Evolutionary conservation across 1,140 invertebrate species (phyloP).

Genomic region (Zaprionus camerounensis): DNA sequence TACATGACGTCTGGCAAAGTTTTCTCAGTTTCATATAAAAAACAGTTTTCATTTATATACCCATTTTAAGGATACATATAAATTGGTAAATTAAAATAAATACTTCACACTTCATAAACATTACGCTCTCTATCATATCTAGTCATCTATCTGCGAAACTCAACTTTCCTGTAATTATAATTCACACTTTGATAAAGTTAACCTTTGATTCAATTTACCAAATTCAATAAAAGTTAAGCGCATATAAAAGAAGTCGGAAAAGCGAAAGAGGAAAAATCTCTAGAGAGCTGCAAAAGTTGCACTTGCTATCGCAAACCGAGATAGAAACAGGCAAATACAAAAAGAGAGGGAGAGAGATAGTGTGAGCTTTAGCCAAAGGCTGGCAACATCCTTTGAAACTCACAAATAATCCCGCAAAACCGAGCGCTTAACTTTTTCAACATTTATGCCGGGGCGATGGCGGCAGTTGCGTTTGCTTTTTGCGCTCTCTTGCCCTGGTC

Average conservation of each 20-base stretch:
- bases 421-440: constrained; percentile 76
- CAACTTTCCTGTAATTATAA: constrained; percentile 24
- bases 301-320: constrained; percentile 2
- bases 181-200: constrained; percentile 57
- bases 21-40: too few relatives aligned
- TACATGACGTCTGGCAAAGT: too few relatives aligned
- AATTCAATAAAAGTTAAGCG: constrained; percentile 59
- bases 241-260: constrained; percentile 21
- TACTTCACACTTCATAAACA: too few relatives aligned
- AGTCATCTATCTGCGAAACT: neutral
- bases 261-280: constrained; percentile 29
- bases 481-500: neutral
- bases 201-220: constrained; percentile 72
- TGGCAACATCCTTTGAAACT: constrained; percentile 75
- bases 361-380: constrained; percentile 43
- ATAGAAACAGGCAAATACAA: neutral
- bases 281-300: constrained; percentile 36
- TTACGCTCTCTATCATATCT: too few relatives aligned
- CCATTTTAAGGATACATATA: too few relatives aligned
- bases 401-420: constrained; percentile 78
- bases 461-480: constrained; percentile 24
- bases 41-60: too few relatives aligned
- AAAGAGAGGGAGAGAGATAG: neutral
- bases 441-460: constrained; percentile 55
- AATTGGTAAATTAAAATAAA: too few relatives aligned